Conservation (phyloP, 2,888 invertebrate genomes). For the Plebejus anna region DNA sequence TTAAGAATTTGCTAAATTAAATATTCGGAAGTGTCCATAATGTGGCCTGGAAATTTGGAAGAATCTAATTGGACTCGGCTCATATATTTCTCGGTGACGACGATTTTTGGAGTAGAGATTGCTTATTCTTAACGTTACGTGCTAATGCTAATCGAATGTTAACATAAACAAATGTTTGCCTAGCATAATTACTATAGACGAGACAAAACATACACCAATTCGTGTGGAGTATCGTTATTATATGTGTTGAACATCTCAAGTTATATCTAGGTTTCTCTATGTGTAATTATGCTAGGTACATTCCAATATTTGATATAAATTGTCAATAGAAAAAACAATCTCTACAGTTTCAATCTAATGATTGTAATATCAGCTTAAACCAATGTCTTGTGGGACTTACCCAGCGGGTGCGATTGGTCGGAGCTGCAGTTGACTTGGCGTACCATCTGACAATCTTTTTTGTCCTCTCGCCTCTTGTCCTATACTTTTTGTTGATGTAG, state of each 20-base stretch:
- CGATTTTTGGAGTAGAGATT: not conserved
- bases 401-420: conserved; percentile 72
- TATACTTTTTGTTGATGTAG: conserved; percentile 57
- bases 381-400: conserved; percentile 48
- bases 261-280: too few species aligned
- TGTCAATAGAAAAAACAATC: not conserved
- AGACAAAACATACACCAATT: not conserved
- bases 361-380: too few species aligned
- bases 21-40: not conserved
- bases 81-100: not conserved
- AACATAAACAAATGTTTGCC: not conserved
- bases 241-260: too few species aligned
- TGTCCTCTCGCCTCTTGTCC: conserved; percentile 64
- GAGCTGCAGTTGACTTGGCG: conserved; percentile 68
- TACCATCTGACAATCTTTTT: conserved; percentile 69
- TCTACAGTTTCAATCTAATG: not conserved
- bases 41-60: conserved; percentile 13
- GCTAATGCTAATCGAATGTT: too few species aligned
- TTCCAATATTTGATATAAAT: too few species aligned
- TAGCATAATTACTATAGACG: not conserved
- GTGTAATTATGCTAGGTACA: not conserved
- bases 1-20: not conserved
- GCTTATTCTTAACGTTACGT: not conserved
- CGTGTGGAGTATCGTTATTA: too few species aligned
- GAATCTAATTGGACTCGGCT: conserved; percentile 1